These are phyloP conservation scores for Pheucticus melanocephalus DNA, from an alignment of 2,113 vertebrate genomes.

Conservation along the genomic window DNA sequence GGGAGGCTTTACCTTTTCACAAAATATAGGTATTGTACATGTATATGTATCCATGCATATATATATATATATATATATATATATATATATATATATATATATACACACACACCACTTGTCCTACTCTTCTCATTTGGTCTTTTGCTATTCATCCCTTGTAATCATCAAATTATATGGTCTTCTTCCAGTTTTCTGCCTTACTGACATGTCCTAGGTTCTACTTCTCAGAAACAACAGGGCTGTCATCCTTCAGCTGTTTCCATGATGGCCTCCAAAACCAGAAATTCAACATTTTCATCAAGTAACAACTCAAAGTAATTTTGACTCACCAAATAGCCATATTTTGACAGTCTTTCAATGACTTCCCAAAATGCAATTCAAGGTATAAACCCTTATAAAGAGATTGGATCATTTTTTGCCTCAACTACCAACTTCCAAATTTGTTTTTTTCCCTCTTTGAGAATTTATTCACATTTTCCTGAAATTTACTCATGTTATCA, in stretches of 20 bases:
- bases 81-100: not conserved
- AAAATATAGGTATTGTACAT: not conserved
- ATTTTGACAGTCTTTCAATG: not conserved
- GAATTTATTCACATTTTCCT: not conserved
- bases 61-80: too few relatives aligned
- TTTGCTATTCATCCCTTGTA: not conserved
- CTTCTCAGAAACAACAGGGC: not conserved
- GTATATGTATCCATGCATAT: not conserved
- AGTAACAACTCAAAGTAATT: not conserved
- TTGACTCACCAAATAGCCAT: not conserved
- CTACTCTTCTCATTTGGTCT: not conserved
- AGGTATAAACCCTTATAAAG: not conserved
- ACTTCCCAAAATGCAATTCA: not conserved
- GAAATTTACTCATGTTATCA: not conserved
- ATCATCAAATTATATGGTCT: not conserved
- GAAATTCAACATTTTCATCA: not conserved
- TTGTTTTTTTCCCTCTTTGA: not conserved
- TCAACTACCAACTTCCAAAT: not conserved
- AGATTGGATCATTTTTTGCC: not conserved
- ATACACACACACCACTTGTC: not conserved
- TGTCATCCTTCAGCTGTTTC: not conserved
- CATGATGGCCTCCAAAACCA: not conserved
- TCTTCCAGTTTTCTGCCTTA: not conserved
- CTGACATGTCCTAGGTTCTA: not conserved
- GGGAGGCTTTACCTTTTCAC: not conserved